phyloP scores from a whole-genome alignment of 2,797 vertebrate species.

The Diplodus puntazzo region DNA sequence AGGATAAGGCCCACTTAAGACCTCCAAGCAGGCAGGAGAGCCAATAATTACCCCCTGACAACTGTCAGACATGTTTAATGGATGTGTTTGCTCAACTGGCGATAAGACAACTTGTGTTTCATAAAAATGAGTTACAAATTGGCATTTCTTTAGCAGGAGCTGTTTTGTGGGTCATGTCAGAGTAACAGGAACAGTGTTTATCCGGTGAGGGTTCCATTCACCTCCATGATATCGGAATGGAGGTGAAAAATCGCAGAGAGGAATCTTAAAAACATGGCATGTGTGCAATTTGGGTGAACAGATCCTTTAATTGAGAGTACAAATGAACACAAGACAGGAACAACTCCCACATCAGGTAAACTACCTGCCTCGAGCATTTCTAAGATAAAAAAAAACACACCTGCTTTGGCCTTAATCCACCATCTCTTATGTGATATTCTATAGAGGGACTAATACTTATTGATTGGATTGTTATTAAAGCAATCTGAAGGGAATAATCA shows the following conservation, averaged over 20 bases:
- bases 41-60: conserved; percentile 60
- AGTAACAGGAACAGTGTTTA: neutral
- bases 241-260: neutral
- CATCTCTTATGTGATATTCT: too few species aligned
- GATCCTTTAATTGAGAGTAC: too few species aligned
- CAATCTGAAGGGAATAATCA: too few species aligned
- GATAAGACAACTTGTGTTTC: conserved; percentile 18
- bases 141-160: neutral
- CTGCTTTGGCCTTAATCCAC: too few species aligned
- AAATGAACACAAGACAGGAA: too few species aligned
- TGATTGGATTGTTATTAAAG: too few species aligned
- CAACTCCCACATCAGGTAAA: too few species aligned
- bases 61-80: conserved; percentile 55
- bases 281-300: too few species aligned
- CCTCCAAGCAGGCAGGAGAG: conserved; percentile 31
- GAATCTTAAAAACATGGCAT: neutral
- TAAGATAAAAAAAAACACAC: too few species aligned
- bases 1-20: conserved; percentile 34
- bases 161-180: neutral
- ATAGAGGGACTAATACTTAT: too few species aligned
- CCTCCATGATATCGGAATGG: neutral
- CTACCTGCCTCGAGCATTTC: too few species aligned
- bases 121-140: neutral
- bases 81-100: conserved; percentile 8
- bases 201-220: neutral